Conservation (phyloP, 2,888 invertebrate genomes). For the Caenorhabditis sp. region DNA sequence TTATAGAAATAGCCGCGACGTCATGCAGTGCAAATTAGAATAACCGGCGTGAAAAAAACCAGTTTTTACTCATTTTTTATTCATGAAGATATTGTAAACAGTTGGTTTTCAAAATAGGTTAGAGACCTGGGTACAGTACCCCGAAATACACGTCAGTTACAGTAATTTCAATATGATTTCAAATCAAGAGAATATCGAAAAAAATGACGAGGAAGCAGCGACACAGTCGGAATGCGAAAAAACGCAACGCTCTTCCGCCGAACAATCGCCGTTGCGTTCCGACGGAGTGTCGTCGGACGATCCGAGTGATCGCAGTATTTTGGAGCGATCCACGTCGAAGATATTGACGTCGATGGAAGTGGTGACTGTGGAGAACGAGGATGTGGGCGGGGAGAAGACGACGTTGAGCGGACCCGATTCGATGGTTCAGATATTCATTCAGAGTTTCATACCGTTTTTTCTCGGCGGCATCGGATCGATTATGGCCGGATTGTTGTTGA, state of each 20-base stretch:
- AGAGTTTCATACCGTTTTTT: slow-evolving; percentile 37
- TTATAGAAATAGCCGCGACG: not conserved
- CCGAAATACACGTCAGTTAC: too few species aligned
- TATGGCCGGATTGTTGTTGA: slow-evolving; percentile 31
- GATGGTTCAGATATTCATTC: slow-evolving; percentile 29
- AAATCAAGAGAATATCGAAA: not conserved
- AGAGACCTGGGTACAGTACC: not conserved
- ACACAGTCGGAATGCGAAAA: not conserved
- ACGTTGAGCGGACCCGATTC: slow-evolving; percentile 22
- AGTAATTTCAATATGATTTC: slow-evolving; percentile 1
- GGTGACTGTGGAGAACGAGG: slow-evolving; percentile 9
- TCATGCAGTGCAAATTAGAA: not conserved
- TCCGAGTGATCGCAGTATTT: not conserved
- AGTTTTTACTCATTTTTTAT: not conserved
- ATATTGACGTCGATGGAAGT: slow-evolving; percentile 36
- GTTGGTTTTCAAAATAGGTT: not conserved
- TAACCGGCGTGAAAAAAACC: not conserved
- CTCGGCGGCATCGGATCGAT: slow-evolving; percentile 37
- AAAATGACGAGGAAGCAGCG: too few species aligned
- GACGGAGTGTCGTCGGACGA: not conserved
- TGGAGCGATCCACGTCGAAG: slow-evolving; percentile 22
- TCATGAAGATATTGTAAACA: not conserved
- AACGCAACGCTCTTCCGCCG: not conserved
- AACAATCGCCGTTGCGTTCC: not conserved
- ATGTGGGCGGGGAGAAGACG: not conserved